Conservation (phyloP, 2,888 invertebrate genomes). For the Zonitis immaculata region DNA sequence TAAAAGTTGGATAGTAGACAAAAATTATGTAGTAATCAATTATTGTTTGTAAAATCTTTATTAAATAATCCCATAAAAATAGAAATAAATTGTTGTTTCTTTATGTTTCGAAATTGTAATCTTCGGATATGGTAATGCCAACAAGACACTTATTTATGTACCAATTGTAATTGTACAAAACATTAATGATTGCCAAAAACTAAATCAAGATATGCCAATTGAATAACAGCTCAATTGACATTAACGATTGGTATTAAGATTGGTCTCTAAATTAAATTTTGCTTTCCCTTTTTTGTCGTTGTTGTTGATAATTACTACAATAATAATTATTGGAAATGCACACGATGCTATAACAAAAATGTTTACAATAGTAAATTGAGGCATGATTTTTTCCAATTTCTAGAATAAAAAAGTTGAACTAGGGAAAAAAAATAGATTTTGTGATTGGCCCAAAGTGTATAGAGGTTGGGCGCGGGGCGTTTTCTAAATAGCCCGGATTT, state of each 20-base stretch:
- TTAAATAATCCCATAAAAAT: background rate
- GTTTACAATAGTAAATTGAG: no score
- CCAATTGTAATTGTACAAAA: background rate
- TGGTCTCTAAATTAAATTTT: no score
- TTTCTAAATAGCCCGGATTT: conserved; percentile 11
- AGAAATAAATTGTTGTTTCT: background rate
- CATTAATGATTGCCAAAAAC: conserved; percentile 31
- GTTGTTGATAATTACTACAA: no score
- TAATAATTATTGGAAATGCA: no score
- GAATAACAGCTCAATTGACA: conserved; percentile 37
- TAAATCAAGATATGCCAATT: conserved; percentile 31
- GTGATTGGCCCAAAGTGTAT: conserved; percentile 41
- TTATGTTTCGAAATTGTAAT: no score
- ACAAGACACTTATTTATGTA: background rate
- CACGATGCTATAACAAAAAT: no score
- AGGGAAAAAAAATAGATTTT: conserved; percentile 26
- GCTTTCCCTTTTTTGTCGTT: no score
- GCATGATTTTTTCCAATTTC: no score
- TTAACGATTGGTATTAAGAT: conserved; percentile 33
- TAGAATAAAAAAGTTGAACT: no score
- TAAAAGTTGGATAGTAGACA: no score
- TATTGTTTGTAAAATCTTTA: no score
- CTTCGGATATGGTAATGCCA: background rate
- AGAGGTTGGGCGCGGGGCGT: conserved; percentile 39
- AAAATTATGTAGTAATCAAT: no score